A percentile compares a stretch with the other conserved stretches of the same genome.
These are phyloP conservation scores for Ursus arctos DNA, from an alignment of 2,113 vertebrate species.

Conservation along the genomic window DNA sequence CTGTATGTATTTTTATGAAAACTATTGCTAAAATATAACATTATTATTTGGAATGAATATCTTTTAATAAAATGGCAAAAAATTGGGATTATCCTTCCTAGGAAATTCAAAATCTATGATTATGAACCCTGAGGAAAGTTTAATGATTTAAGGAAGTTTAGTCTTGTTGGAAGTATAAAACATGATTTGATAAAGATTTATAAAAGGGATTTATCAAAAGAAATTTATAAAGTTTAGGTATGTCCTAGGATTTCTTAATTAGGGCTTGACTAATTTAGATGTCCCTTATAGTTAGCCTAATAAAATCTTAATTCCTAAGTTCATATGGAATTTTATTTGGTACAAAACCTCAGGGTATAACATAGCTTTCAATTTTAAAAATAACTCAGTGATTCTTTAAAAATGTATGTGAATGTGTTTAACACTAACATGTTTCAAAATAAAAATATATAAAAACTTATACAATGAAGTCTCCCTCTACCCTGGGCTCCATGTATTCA, in stretches of 20 bases:
- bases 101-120: constrained; percentile 7
- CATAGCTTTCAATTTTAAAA: neutral
- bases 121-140: neutral
- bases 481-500: neutral
- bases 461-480: neutral
- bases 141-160: neutral
- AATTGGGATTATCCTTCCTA: neutral
- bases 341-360: neutral
- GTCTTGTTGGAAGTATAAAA: constrained; percentile 8
- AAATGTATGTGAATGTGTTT: neutral
- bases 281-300: neutral
- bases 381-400: constrained; percentile 2
- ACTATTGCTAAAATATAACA: neutral
- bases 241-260: constrained; percentile 27
- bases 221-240: neutral
- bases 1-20: neutral
- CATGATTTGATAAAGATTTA: constrained; percentile 21
- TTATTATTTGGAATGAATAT: neutral
- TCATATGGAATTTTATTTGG: neutral
- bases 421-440: neutral
- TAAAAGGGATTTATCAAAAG: neutral
- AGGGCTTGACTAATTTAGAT: constrained; percentile 9
- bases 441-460: neutral
- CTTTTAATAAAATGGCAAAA: constrained; percentile 29
- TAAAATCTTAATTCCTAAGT: constrained; percentile 8